phyloP scores from a whole-genome alignment of 2,888 invertebrate genomes.

The Sinhomidia bicolor region DNA sequence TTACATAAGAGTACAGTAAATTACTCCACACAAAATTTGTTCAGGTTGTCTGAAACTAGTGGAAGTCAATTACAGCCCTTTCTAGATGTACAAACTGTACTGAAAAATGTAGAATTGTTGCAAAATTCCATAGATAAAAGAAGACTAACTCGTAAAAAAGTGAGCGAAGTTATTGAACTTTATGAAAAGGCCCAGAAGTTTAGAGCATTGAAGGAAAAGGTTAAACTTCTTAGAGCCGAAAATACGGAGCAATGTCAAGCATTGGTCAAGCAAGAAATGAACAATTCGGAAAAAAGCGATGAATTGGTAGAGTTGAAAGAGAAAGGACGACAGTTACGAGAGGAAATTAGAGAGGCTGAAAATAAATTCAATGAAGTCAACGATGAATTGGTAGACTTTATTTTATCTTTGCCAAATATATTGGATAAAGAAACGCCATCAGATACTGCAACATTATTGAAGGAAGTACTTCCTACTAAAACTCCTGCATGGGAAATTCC shows the following conservation, averaged over 20 bases:
- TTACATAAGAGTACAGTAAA: background rate
- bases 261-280: constrained; percentile 17
- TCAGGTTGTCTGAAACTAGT: constrained; percentile 64
- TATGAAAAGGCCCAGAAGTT: constrained; percentile 82
- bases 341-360: constrained; percentile 86
- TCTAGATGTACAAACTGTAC: constrained; percentile 74
- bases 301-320: constrained; percentile 84
- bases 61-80: constrained; percentile 66
- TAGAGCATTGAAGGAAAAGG: constrained; percentile 82
- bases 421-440: constrained; percentile 86
- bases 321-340: constrained; percentile 84
- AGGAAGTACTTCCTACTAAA: constrained; percentile 80
- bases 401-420: constrained; percentile 87
- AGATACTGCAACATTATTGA: constrained; percentile 81
- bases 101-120: constrained; percentile 61
- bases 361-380: constrained; percentile 88
- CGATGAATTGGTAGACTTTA: constrained; percentile 86
- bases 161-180: constrained; percentile 61
- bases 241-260: constrained; percentile 66
- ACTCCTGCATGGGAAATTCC: constrained; percentile 71
- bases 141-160: constrained; percentile 87
- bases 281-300: constrained; percentile 76
- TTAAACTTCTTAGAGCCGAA: constrained; percentile 80
- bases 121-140: constrained; percentile 84
- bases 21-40: constrained; percentile 61